Evolutionary conservation across 2,888 invertebrate species (phyloP).

Genomic region (Thera britannica): DNA sequence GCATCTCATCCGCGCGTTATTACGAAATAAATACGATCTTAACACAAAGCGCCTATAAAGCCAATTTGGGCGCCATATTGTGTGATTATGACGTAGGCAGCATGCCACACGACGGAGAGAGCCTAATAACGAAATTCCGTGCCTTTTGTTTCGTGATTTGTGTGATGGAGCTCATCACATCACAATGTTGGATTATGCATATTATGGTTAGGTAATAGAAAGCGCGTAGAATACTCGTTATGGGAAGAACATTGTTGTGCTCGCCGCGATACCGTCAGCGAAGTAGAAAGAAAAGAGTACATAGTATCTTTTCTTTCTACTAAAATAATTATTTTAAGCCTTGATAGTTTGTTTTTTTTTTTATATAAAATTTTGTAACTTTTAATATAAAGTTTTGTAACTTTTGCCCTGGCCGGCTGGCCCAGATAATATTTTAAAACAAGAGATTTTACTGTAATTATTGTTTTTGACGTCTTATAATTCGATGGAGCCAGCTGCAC

Average conservation of each 20-base stretch:
- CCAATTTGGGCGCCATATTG: conserved; percentile 12
- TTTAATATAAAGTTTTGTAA: no score
- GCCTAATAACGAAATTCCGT: conserved; percentile 10
- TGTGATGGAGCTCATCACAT: neutral
- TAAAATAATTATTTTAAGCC: no score
- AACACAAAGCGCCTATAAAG: conserved; percentile 8
- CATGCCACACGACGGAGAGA: neutral
- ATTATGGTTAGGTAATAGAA: conserved; percentile 3
- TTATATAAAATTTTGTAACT: no score
- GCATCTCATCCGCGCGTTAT: conserved; percentile 3
- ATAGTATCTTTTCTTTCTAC: no score
- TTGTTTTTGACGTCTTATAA: no score
- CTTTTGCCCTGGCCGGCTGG: no score
- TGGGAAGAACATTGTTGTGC: neutral
- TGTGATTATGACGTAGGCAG: conserved; percentile 13
- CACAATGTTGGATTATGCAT: neutral
- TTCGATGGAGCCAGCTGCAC: no score
- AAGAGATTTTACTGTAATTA: no score
- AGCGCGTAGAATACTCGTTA: neutral
- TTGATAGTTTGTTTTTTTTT: no score
- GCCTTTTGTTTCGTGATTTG: conserved; percentile 4
- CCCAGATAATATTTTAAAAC: no score
- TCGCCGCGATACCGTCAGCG: neutral
- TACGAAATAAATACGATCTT: conserved; percentile 4
- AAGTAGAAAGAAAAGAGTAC: neutral